Conservation (phyloP, 2,888 invertebrate species). For the Drosophila lacicola region DNA sequence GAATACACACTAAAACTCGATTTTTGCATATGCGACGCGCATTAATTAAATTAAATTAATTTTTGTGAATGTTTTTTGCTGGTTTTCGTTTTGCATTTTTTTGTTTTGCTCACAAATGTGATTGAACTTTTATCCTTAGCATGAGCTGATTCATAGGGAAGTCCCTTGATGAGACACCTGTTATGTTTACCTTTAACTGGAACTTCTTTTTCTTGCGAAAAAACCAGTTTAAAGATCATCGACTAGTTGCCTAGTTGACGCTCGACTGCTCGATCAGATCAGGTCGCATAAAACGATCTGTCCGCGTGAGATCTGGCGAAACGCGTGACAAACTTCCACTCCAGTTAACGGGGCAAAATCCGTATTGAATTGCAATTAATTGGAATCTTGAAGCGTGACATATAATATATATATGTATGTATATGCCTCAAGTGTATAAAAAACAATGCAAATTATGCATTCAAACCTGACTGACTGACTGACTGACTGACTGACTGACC, state of each 20-base stretch:
- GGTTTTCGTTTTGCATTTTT: background rate
- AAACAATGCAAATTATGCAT: conserved; percentile 30
- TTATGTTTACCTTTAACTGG: background rate
- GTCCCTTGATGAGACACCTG: conserved; percentile 12
- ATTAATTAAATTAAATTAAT: conserved; percentile 23
- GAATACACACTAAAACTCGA: conserved; percentile 15
- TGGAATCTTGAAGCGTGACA: conserved; percentile 2
- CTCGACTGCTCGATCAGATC: conserved; percentile 1
- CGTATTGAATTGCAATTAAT: conserved; percentile 7
- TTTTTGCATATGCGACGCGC: conserved; percentile 24
- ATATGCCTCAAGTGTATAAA: background rate
- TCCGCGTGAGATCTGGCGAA: background rate
- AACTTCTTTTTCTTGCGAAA: background rate
- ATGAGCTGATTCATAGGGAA: conserved; percentile 36
- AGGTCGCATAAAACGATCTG: background rate
- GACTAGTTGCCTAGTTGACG: conserved; percentile 21
- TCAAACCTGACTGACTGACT: conserved; percentile 7
- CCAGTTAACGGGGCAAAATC: conserved; percentile 25
- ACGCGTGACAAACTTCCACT: conserved; percentile 25
- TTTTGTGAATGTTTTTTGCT: background rate
- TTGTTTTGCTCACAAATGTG: conserved; percentile 12
- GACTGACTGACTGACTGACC: background rate
- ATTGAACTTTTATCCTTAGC: conserved; percentile 43
- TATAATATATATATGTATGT: background rate
- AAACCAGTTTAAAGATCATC: conserved; percentile 41